Evolutionary conservation across 2,888 invertebrate species (phyloP), one percentile per base, ranked within the genome.

Genomic region (Anarsia innoxiella): DNA sequence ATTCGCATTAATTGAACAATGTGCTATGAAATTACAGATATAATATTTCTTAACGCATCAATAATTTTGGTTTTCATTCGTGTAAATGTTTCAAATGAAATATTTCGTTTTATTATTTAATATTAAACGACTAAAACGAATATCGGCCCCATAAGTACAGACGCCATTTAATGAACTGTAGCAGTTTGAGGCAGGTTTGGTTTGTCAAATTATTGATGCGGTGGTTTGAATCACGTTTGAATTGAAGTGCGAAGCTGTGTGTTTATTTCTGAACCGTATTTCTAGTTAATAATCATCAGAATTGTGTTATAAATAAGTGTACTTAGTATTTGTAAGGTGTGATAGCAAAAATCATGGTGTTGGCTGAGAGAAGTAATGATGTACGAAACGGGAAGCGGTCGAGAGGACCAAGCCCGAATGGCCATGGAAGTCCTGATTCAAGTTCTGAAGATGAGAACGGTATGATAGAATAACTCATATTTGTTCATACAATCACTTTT

Each of bases 361-460:
- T 95, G 74, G 93, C 94, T 19, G 95, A 96, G 74, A 91, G 94
- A 86, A 94, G 92, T 84, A 89, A 88, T 57, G 94, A 95, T 73
- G 91, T 93, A 61, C 88, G 94, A 66, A 94, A 94, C 84, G 95
- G 95, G 51, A 90, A 94, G 65, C 90, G 95, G 79, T 95, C 95
- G 58, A 89, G 94, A 73, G 95, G 95, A 72, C 93, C 95, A 68
- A 95, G 95, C 88, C 96, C 96, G 54, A 95, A 94, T 87, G 93
- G 93, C 82, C 88, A 86, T 70, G 90, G 89, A 64, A 90, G 90
- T 67, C 91, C 92, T 49, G 94, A 93, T 66, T 91, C 93, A 45
- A 93, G 92, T 67, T 93, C 93, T 53, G 95, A 94, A 64, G 93
- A 94, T 65, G 95, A 95, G 78, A 93, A 93, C 83, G 91, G 91